Evolutionary conservation across 2,113 vertebrate species (phyloP).

Genomic region (Oncorhynchus clarkii): DNA sequence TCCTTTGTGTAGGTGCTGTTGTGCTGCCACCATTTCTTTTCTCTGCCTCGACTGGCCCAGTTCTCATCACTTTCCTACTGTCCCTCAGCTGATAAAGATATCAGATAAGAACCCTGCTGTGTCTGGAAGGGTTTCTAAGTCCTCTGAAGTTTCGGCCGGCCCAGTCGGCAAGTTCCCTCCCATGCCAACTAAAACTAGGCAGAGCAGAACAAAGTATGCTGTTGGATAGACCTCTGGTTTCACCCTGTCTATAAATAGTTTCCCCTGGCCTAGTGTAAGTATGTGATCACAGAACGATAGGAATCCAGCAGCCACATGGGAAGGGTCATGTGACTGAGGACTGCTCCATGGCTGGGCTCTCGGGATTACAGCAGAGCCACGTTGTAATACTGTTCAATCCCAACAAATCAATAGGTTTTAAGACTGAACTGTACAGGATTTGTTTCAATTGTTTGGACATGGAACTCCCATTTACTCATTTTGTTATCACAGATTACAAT

Average conservation of each 20-base stretch:
- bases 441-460: too few relatives aligned
- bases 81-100: too few relatives aligned
- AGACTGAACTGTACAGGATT: not conserved
- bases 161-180: not conserved
- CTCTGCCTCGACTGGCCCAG: too few relatives aligned
- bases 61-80: too few relatives aligned
- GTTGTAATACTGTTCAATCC: not conserved
- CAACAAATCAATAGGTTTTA: not conserved
- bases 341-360: not conserved
- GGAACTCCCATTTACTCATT: too few relatives aligned
- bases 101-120: too few relatives aligned
- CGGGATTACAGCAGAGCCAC: not conserved
- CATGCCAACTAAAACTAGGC: conserved; percentile 29
- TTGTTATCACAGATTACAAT: too few relatives aligned
- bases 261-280: conserved; percentile 12
- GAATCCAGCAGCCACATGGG: conserved; percentile 28
- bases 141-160: conserved; percentile 16
- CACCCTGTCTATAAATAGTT: conserved; percentile 39
- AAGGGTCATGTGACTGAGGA: conserved; percentile 9
- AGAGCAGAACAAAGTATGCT: not conserved
- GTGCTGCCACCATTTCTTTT: too few relatives aligned
- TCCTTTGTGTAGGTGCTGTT: too few relatives aligned
- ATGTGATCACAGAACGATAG: conserved; percentile 25
- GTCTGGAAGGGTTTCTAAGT: too few relatives aligned
- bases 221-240: conserved; percentile 17